phyloP scores from a whole-genome alignment of 1,140 invertebrate genomes.

The Agrypnia vestita region DNA sequence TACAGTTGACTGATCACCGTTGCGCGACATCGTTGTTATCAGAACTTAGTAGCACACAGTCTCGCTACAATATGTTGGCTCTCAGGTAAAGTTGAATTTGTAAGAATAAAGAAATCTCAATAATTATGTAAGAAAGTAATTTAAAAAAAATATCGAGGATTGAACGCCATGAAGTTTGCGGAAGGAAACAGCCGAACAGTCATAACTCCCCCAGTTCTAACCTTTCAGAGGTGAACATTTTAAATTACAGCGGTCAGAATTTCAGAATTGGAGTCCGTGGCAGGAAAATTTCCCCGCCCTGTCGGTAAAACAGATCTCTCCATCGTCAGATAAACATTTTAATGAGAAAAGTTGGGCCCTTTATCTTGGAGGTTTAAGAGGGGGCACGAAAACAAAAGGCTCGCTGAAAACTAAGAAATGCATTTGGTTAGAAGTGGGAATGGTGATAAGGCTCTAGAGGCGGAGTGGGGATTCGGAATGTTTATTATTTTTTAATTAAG shows the following conservation, averaged over 20 bases:
- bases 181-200: no score
- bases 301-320: slow-evolving; percentile 31
- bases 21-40: no score
- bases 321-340: slow-evolving; percentile 45
- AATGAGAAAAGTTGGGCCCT: slow-evolving; percentile 46
- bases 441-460: slow-evolving; percentile 17
- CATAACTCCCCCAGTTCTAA: no score
- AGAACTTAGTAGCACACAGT: no score
- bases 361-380: slow-evolving; percentile 36
- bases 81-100: no score
- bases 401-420: slow-evolving; percentile 37
- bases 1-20: no score
- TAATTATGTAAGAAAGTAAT: no score
- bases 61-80: no score
- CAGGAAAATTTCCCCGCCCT: background rate
- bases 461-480: background rate
- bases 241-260: slow-evolving; percentile 4
- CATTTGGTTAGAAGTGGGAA: slow-evolving; percentile 33
- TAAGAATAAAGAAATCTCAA: no score
- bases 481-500: no score
- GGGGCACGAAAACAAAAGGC: slow-evolving; percentile 37
- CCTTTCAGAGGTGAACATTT: slow-evolving; percentile 2
- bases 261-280: slow-evolving; percentile 17
- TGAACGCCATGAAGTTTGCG: no score
- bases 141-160: no score